Evolutionary conservation across 2,797 vertebrate genomes (phyloP), one percentile per base, ranked within the genome.

Genomic region (Eidolon dupreanum): DNA sequence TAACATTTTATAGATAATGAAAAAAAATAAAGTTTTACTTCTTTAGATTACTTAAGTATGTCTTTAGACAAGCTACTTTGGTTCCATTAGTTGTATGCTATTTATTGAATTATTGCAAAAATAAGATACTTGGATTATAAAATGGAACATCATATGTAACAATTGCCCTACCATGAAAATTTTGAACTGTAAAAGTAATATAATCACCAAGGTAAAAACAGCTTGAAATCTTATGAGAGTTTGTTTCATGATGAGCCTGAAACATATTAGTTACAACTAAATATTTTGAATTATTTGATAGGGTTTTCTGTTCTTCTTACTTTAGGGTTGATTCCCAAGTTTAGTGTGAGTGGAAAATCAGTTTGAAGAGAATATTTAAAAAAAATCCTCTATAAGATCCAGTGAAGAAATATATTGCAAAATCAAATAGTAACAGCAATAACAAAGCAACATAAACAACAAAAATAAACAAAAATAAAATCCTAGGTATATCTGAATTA

Each of bases 281-380:
- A 95, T 83, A 95, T 95, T 96, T 92, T 78, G 63, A 95, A 53
- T 86, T 49, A 86, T 78, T 96, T 95, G 57, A 59, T 90, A 95
- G 28, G 19, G 6, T 74, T 75, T 91, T 83, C 81, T 88, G 31
- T 95, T 96, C 33, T 92, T 90, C 31, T 16, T 53, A 94, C 57
- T 92, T 94, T 89, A 78, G 51, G 89, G 95, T 61, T 74, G 78
- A 94, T 57, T 96, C 46, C 24, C 26, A 95, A 88, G 55, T 66
- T 93, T 88, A 93, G 31, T 65, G n/a, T 49, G 61, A 16, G 17
- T 87, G 59, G 41, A 93, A 97, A 90, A 97, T 95, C 63, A 84
- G 20, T 84, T 93, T 92, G 46, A 87, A 86, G 75, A 66, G 36
- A 96, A 61, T 92, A 95, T 86, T 61, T 41, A 31, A 83, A 87